These are phyloP conservation scores for Linurgus olivaceus DNA, from an alignment of 2,797 vertebrate genomes.

Conservation along the genomic window DNA sequence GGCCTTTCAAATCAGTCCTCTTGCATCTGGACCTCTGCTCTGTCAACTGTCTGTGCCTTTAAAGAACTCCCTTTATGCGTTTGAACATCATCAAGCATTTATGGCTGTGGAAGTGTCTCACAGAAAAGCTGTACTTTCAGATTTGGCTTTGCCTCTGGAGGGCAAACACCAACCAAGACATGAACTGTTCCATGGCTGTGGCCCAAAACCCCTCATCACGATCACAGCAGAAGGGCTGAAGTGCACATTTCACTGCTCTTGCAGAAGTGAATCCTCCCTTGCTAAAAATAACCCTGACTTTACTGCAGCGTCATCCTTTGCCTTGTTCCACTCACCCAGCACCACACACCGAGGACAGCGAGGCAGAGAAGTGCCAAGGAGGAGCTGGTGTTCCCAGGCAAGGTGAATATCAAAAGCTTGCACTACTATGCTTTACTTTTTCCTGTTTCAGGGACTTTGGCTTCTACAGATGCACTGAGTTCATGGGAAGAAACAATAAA, in stretches of 20 bases:
- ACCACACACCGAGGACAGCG: neutral
- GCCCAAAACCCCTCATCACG: neutral
- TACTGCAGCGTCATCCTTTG: neutral
- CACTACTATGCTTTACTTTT: neutral
- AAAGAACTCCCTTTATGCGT: neutral
- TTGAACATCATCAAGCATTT: neutral
- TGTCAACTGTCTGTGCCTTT: neutral
- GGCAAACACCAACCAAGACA: neutral
- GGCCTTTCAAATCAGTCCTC: neutral
- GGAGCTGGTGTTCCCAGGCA: neutral
- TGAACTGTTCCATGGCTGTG: accelerated
- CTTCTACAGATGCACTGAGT: neutral
- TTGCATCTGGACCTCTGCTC: neutral
- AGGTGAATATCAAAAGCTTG: neutral
- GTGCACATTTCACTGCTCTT: neutral
- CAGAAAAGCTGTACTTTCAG: neutral
- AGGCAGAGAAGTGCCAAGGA: neutral
- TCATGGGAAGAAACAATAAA: neutral
- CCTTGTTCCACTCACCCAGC: neutral
- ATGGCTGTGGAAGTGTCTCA: neutral
- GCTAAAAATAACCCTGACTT: constrained; percentile 1
- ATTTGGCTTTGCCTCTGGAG: neutral
- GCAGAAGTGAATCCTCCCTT: neutral
- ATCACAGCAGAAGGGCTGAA: neutral
- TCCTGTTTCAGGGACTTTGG: neutral